Base-by-base conservation (phyloP, 2,888 invertebrate genomes). In the Chymomyza procnemis region DNA sequence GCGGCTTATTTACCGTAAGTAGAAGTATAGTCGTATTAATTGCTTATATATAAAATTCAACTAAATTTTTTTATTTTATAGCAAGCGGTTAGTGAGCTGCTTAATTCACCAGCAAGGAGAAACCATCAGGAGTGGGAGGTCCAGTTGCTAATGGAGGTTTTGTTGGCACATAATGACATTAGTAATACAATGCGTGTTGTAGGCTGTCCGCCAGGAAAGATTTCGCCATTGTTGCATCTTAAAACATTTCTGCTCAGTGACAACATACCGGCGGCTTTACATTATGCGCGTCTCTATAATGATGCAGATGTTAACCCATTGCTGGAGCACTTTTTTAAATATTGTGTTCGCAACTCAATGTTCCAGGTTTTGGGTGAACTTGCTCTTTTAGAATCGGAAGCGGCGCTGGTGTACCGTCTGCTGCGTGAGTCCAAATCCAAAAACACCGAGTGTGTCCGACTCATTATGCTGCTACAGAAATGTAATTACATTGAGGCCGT, bases 1-100 rank as follows among this genome's bases (percentile, higher is more conserved):
- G 97, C 86, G 94, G 95, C 67, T 94, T 96, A 87, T 96, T 95
- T 90, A 93, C 95, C 89, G 96, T 95, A 90, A 92, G 92, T 72
- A 26, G 8, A 6, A 1, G 5, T 1, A 26, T 26, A 26, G 8
- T 26, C 5, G 5, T 1, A 26, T 26, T 26, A 26, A 26, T 26
- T 26, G 26, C 26, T 26, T 8, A 1, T 26, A 26, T 26, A 22
- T 22, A 26, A 26, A 26, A 4, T 26, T 6, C 26, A 4, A 26
- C 6, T 26, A 2, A 12, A 50, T 22, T 55, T 21, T 26, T 50
- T 0, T 47, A 18, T 12, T 21, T n/a, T 22, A 2, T 9, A 77
- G 77, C 14, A 61, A 63, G 5, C 69, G 0, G 14, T 75, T 0
- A 46, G 16, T 2, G 52, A 48, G 1, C n/a, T 75, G 18, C 64